These are phyloP conservation scores for Drosophila subpulchrella DNA, from an alignment of 1,140 invertebrate species.

Conservation along the genomic window DNA sequence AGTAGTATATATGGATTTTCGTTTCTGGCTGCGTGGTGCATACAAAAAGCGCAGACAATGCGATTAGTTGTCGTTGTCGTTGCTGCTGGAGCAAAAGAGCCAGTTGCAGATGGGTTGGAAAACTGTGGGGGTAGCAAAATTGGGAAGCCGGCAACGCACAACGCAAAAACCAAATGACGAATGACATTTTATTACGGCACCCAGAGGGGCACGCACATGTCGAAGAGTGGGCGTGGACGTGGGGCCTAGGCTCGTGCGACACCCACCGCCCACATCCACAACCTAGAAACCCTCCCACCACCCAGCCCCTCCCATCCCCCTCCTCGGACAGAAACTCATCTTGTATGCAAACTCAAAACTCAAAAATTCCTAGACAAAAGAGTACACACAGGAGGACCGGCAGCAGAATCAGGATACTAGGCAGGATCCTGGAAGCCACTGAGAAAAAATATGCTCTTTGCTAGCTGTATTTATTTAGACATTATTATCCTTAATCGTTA, in stretches of 20 bases:
- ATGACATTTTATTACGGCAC: slow-evolving; percentile 83
- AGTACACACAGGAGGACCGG: slow-evolving; percentile 58
- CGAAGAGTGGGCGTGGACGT: slow-evolving; percentile 24
- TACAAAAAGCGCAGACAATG: slow-evolving; percentile 82
- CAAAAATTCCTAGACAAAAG: slow-evolving; percentile 83
- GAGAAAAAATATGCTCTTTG: not conserved
- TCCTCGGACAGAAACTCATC: slow-evolving; percentile 70
- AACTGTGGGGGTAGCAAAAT: slow-evolving; percentile 24
- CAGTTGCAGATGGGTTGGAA: slow-evolving; percentile 15
- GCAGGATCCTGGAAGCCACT: slow-evolving; percentile 37
- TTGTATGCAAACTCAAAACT: slow-evolving; percentile 83
- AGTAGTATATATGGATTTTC: slow-evolving; percentile 63
- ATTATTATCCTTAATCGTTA: too few species aligned
- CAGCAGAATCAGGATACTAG: slow-evolving; percentile 45
- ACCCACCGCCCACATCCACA: not conserved
- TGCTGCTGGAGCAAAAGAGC: slow-evolving; percentile 54
- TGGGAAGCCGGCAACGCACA: slow-evolving; percentile 65
- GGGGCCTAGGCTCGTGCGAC: slow-evolving; percentile 22
- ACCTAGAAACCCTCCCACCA: not conserved
- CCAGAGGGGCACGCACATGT: slow-evolving; percentile 68
- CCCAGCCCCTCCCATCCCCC: not conserved
- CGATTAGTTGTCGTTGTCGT: slow-evolving; percentile 77
- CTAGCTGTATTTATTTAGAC: too few species aligned
- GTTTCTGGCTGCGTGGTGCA: slow-evolving; percentile 74
- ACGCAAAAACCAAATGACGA: slow-evolving; percentile 82